Percentiles rank a stretch among this genome's conserved stretches.
Evolutionary conservation across 2,888 invertebrate genomes (phyloP).

Genomic region (Habrosyne pyritoides): DNA sequence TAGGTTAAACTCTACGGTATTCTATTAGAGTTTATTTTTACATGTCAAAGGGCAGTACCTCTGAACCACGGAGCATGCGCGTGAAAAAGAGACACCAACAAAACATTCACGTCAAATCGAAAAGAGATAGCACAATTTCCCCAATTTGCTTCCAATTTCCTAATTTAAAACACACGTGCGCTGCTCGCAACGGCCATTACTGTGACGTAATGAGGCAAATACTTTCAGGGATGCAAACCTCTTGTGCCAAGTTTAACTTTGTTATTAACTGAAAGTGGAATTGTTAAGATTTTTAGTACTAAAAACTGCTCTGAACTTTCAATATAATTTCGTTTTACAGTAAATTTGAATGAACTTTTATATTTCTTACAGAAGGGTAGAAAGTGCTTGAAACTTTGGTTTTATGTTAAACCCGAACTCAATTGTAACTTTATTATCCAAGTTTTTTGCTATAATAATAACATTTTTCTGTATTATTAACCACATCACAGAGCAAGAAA

Average conservation of each 20-base stretch:
- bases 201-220: slow-evolving; percentile 14
- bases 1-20: slow-evolving; percentile 42
- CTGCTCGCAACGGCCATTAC: slow-evolving; percentile 14
- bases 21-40: slow-evolving; percentile 44
- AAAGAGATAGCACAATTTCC: slow-evolving; percentile 43
- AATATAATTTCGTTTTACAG: background rate
- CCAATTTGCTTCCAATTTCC: slow-evolving; percentile 33
- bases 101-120: slow-evolving; percentile 19
- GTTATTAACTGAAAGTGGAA: background rate
- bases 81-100: slow-evolving; percentile 34
- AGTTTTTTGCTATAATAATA: too few species aligned
- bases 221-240: background rate
- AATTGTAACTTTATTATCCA: background rate
- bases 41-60: slow-evolving; percentile 35
- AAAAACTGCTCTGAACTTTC: background rate
- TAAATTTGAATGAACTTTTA: background rate
- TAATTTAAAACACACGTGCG: slow-evolving; percentile 43
- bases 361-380: background rate
- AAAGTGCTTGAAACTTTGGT: background rate
- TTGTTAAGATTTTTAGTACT: background rate
- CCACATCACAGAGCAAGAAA: too few species aligned
- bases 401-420: background rate
- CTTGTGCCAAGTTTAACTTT: background rate
- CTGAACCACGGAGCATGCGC: slow-evolving; percentile 65
- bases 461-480: too few species aligned